Evolutionary conservation across 2,113 vertebrate species (phyloP).

Genomic region (Macquaria australasica): DNA sequence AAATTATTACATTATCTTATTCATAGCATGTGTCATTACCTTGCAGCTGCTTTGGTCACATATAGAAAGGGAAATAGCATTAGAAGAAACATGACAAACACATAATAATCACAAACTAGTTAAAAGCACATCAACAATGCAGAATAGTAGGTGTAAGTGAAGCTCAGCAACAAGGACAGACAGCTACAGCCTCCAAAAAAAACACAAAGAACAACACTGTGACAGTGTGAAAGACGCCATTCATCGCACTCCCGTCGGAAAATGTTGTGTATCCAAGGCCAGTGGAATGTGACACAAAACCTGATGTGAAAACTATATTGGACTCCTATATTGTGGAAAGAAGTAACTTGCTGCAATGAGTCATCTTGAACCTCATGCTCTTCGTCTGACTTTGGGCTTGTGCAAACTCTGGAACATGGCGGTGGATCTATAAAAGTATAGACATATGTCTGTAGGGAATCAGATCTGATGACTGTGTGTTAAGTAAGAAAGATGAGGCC

Average conservation of each 20-base stretch:
- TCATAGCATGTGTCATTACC: constrained; percentile 17
- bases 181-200: constrained; percentile 49
- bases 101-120: constrained; percentile 39
- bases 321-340: neutral
- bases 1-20: neutral
- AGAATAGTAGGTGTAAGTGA: constrained; percentile 5
- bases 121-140: constrained; percentile 33
- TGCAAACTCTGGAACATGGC: constrained; percentile 47
- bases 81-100: constrained; percentile 40
- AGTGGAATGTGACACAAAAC: constrained; percentile 21
- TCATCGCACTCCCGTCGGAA: neutral
- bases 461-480: constrained; percentile 20
- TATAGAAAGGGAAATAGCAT: neutral
- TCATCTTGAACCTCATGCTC: constrained; percentile 49
- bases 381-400: constrained; percentile 47
- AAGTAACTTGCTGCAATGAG: constrained; percentile 52
- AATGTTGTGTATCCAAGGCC: constrained; percentile 24
- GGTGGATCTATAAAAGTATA: constrained; percentile 57
- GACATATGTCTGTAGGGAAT: constrained; percentile 39
- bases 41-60: constrained; percentile 26
- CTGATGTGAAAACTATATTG: constrained; percentile 24
- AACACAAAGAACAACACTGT: constrained; percentile 24
- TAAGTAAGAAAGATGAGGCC: constrained; percentile 13
- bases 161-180: constrained; percentile 57
- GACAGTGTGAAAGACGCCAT: constrained; percentile 32